These are phyloP conservation scores for Drosophila testacea DNA, from an alignment of 2,888 invertebrate genomes.

Conservation along the genomic window DNA sequence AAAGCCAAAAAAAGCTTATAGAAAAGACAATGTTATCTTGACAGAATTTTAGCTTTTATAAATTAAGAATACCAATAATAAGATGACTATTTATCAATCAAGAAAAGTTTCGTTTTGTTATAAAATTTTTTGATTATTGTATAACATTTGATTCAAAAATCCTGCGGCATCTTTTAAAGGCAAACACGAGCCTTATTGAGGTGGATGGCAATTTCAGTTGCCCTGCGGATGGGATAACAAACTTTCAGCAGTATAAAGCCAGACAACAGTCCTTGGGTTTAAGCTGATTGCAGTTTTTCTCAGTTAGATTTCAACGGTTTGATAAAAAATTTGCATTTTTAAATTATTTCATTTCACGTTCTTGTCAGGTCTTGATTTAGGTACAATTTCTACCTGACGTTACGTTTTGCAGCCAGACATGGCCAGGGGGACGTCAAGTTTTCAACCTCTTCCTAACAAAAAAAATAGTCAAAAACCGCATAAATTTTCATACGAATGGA, in stretches of 20 bases:
- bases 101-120: too few relatives aligned
- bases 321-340: constrained; percentile 75
- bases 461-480: constrained; percentile 57
- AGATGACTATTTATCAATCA: too few relatives aligned
- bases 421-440: constrained; percentile 38
- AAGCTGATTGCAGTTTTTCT: constrained; percentile 49
- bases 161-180: neutral
- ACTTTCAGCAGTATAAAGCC: constrained; percentile 13
- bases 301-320: constrained; percentile 56
- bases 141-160: constrained; percentile 9
- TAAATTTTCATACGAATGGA: constrained; percentile 67
- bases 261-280: constrained; percentile 37
- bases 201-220: constrained; percentile 25
- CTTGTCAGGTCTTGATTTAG: constrained; percentile 78
- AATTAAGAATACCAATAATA: too few relatives aligned
- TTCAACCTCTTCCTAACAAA: constrained; percentile 16
- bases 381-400: constrained; percentile 61
- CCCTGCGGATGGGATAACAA: constrained; percentile 25
- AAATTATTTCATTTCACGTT: constrained; percentile 80
- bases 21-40: too few relatives aligned
- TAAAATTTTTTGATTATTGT: neutral
- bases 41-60: too few relatives aligned
- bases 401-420: constrained; percentile 13
- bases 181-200: constrained; percentile 25
- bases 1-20: too few relatives aligned